These are phyloP conservation scores for Agrotis segetum DNA, from an alignment of 2,888 invertebrate genomes.

Conservation along the genomic window DNA sequence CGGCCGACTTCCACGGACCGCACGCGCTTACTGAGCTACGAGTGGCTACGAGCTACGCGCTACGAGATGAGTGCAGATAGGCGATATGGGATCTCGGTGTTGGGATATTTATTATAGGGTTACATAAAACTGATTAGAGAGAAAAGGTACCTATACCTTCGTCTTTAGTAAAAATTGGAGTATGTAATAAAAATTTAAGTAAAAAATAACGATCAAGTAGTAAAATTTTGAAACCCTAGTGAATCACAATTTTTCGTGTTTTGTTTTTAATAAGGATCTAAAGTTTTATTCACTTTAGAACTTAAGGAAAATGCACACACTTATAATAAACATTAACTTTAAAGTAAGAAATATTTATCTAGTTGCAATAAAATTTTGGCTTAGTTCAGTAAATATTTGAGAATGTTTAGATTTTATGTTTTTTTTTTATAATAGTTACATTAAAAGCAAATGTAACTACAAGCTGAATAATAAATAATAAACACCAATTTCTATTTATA, in stretches of 20 bases:
- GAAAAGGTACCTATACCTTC: not conserved
- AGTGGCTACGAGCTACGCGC: constrained; percentile 64
- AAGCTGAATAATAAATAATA: too few relatives aligned
- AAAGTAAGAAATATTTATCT: too few relatives aligned
- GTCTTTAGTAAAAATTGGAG: not conserved
- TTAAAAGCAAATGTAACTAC: not conserved
- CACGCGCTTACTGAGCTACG: constrained; percentile 81
- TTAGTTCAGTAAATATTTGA: too few relatives aligned
- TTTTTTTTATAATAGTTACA: not conserved
- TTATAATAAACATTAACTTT: too few relatives aligned
- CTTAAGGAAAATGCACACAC: too few relatives aligned
- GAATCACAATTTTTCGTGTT: too few relatives aligned
- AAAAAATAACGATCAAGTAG: not conserved
- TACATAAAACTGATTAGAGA: not conserved
- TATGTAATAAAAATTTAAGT: not conserved
- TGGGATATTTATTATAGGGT: not conserved
- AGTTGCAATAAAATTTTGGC: too few relatives aligned
- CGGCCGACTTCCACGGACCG: constrained; percentile 84
- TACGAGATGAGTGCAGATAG: constrained; percentile 62
- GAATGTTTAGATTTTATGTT: not conserved
- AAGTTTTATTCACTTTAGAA: too few relatives aligned
- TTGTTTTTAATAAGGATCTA: too few relatives aligned
- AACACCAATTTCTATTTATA: not conserved
- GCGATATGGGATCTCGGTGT: not conserved
- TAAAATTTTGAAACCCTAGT: not conserved